phyloP scores from a whole-genome alignment of 2,888 invertebrate species.

The Eurytoma californica region DNA sequence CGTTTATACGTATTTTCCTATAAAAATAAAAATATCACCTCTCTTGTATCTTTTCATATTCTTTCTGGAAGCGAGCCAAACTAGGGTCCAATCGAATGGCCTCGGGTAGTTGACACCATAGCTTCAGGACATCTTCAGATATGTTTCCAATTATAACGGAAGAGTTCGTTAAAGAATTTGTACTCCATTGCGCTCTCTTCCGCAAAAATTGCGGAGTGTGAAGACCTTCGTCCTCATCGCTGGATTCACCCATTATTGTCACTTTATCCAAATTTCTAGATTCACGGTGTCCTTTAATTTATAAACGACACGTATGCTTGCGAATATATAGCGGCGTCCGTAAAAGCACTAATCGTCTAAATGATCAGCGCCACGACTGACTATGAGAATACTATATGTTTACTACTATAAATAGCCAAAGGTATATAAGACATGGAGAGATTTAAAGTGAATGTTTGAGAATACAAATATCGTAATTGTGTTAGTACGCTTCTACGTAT shows the following conservation, averaged over 20 bases:
- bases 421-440: too few species aligned
- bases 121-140: constrained; percentile 75
- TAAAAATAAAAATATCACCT: constrained; percentile 24
- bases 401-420: too few species aligned
- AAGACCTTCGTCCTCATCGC: constrained; percentile 65
- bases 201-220: constrained; percentile 60
- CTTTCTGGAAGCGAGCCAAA: constrained; percentile 79
- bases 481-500: too few species aligned
- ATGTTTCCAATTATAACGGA: constrained; percentile 66
- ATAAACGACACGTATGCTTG: too few species aligned
- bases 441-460: too few species aligned
- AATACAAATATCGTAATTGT: too few species aligned
- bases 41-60: constrained; percentile 74
- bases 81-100: constrained; percentile 82
- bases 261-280: too few species aligned
- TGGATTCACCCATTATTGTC: constrained; percentile 52
- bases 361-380: too few species aligned
- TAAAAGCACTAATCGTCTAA: too few species aligned
- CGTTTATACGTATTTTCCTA: background rate
- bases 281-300: too few species aligned
- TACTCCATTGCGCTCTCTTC: constrained; percentile 59
- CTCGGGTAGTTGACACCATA: constrained; percentile 82
- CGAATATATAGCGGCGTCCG: too few species aligned
- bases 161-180: constrained; percentile 60
- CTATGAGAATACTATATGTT: too few species aligned